Conservation (phyloP, 2,888 invertebrate genomes). For the Drosophila monieri region DNA sequence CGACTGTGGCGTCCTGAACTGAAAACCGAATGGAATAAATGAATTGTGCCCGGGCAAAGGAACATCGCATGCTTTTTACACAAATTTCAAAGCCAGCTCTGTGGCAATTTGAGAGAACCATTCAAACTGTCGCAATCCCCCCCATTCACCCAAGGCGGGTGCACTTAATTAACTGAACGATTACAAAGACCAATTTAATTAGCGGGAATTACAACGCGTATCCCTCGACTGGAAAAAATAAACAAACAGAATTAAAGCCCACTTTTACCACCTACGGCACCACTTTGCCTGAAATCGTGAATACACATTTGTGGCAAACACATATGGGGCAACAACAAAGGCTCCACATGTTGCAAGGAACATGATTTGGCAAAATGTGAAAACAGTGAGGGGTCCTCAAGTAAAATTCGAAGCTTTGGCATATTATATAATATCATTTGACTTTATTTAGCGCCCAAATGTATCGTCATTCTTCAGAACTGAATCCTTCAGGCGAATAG, state of each 20-base stretch:
- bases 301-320: background rate
- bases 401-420: background rate
- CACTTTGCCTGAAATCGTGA: background rate
- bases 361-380: slow-evolving; percentile 14
- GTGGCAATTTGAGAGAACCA: background rate
- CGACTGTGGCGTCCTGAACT: slow-evolving; percentile 4
- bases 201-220: slow-evolving; percentile 20
- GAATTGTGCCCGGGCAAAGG: background rate
- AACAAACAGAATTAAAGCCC: slow-evolving; percentile 12
- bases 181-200: slow-evolving; percentile 37
- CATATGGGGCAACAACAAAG: slow-evolving; percentile 17
- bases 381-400: slow-evolving; percentile 5
- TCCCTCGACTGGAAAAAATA: slow-evolving; percentile 17
- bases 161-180: slow-evolving; percentile 29
- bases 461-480: background rate
- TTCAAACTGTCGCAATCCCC: background rate
- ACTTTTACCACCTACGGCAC: background rate
- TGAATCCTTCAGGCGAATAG: background rate
- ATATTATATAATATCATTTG: background rate
- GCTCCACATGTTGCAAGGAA: slow-evolving; percentile 17
- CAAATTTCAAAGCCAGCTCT: slow-evolving; percentile 24
- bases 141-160: background rate
- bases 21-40: background rate
- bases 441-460: slow-evolving; percentile 8
- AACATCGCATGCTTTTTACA: slow-evolving; percentile 1